Evolutionary conservation across 2,113 vertebrate species (phyloP), one percentile per base, ranked within the genome.

Genomic region (Brachyhypopomus occidentalis): DNA sequence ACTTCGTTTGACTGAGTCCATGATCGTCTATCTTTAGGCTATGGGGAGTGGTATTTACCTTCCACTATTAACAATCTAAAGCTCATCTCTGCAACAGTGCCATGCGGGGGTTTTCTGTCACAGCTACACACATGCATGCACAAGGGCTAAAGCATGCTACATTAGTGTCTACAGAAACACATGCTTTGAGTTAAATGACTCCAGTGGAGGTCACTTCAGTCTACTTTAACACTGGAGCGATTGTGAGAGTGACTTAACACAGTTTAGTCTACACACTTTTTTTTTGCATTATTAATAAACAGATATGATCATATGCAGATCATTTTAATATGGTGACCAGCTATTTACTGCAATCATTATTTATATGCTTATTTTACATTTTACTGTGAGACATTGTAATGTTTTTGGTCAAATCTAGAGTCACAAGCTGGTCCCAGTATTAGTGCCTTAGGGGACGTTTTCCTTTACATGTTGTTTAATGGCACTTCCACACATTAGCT

Each of bases 1-100:
- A 41, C 41, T 25, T 19, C 20, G 20, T 70, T 70, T 70, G 66
- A 70, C 66, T 41, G 58, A 70, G 66, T n/a, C 34, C n/a, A 20
- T 8, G 36, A 41, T 22, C 38, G n/a, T 41, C 20, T 70, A 38
- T 34, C 34, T 36, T 17, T 67, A 8, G 64, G 64, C 64, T 19
- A 5, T 64, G 11, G 2, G 25, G 30, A 66, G 63, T 19, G 34
- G 64, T 27, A 36, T 67, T 36, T 67, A 64, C 4, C 23, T 64
- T 64, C 62, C 4, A 64, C 25, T 36, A 5, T 67, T 5, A 36
- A 19, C 27, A 4, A 67, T 67, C 30, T 36, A 20, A 67, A 67
- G 64, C 19, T 14, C 12, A 8, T 34, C 63, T 66, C 14, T 67
- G 45, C 8, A 12, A 52, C 34, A 36, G 17, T 36, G 27, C 23